Evolutionary conservation across 2,113 vertebrate species (phyloP).

Genomic region (Grammomys dolichurus): DNA sequence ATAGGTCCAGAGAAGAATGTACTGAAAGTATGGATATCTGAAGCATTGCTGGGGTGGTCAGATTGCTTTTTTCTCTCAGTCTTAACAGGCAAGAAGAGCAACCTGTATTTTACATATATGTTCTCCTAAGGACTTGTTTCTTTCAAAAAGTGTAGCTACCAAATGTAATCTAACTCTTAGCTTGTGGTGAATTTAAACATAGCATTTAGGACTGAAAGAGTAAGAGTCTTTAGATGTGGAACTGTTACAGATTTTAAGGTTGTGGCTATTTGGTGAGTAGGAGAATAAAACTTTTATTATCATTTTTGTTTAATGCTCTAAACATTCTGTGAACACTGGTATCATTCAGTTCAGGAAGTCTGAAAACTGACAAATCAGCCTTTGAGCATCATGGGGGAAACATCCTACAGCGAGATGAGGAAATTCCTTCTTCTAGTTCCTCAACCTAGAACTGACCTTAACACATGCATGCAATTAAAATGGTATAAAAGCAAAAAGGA

Average conservation of each 20-base stretch:
- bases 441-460: no score
- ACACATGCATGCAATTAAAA: no score
- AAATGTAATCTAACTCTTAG: neutral
- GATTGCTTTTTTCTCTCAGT: neutral
- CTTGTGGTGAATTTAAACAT: neutral
- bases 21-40: neutral
- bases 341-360: neutral
- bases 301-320: slow-evolving; percentile 4
- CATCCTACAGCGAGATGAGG: neutral
- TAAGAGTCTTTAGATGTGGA: neutral
- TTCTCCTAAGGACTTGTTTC: neutral
- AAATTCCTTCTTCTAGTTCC: neutral
- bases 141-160: neutral
- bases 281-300: neutral
- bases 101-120: neutral
- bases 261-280: neutral
- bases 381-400: neutral
- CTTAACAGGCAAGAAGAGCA: neutral
- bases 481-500: no score
- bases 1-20: neutral
- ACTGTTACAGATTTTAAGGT: neutral
- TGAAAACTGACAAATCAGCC: neutral
- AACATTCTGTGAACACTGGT: neutral
- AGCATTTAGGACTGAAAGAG: neutral
- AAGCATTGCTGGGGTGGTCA: neutral